phyloP scores from a whole-genome alignment of 2,113 vertebrate genomes.

The Sapajus apella region DNA sequence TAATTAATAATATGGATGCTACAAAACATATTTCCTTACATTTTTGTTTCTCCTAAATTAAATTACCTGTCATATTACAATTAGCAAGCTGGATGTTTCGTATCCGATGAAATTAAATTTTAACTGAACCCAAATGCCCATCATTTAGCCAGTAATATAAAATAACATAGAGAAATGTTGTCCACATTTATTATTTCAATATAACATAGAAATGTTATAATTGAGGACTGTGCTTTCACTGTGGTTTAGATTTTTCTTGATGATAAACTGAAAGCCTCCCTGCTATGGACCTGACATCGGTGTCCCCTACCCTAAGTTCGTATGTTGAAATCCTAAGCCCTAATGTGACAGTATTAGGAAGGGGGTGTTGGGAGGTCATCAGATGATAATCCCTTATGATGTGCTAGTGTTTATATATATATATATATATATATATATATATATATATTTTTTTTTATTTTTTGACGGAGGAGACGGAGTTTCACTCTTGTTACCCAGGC shows the following conservation, averaged over 20 bases:
- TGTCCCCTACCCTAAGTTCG: background rate
- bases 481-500: too few relatives aligned
- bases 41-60: slow-evolving; percentile 20
- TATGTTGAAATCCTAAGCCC: background rate
- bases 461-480: too few relatives aligned
- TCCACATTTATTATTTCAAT: background rate
- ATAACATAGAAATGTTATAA: background rate
- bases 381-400: background rate
- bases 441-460: too few relatives aligned
- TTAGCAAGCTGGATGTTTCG: background rate
- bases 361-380: background rate
- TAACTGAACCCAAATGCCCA: background rate
- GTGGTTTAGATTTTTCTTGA: background rate
- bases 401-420: too few relatives aligned
- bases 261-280: background rate
- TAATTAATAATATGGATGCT: slow-evolving; percentile 6
- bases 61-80: slow-evolving; percentile 12
- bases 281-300: background rate
- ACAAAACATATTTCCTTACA: background rate
- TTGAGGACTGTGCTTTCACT: background rate
- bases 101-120: slow-evolving; percentile 50
- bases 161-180: slow-evolving; percentile 29
- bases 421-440: too few relatives aligned
- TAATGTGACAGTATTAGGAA: background rate
- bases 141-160: background rate